These are phyloP conservation scores for Erithacus rubecula DNA, from an alignment of 2,797 vertebrate species.

Conservation along the genomic window DNA sequence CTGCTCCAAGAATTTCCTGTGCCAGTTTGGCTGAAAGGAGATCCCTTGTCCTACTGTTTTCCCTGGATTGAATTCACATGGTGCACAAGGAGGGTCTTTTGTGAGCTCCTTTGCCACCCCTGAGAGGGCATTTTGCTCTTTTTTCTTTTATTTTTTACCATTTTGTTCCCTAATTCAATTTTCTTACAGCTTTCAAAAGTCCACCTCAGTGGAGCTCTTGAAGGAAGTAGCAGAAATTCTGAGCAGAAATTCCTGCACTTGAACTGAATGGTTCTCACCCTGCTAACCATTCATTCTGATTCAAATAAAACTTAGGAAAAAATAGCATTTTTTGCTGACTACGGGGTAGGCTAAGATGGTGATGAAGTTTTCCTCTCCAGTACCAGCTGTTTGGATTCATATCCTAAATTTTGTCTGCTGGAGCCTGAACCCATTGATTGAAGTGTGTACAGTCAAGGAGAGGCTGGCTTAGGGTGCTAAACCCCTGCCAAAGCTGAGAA, in stretches of 20 bases:
- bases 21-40: background rate
- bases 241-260: background rate
- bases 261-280: background rate
- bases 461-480: background rate
- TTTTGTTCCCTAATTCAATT: background rate
- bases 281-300: background rate
- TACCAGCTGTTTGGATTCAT: background rate
- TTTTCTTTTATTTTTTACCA: background rate
- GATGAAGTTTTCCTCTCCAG: background rate
- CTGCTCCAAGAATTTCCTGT: background rate
- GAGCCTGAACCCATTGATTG: background rate
- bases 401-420: background rate
- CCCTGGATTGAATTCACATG: background rate
- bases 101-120: background rate
- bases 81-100: background rate
- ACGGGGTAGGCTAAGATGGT: background rate
- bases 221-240: background rate
- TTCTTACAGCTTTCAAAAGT: background rate
- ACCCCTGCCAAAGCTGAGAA: background rate
- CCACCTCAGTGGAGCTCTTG: background rate
- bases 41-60: background rate
- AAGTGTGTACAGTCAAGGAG: background rate
- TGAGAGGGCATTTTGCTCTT: background rate
- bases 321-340: background rate
- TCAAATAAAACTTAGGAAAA: background rate